Conservation (phyloP, 2,797 vertebrate genomes). For the Tinamus major region DNA sequence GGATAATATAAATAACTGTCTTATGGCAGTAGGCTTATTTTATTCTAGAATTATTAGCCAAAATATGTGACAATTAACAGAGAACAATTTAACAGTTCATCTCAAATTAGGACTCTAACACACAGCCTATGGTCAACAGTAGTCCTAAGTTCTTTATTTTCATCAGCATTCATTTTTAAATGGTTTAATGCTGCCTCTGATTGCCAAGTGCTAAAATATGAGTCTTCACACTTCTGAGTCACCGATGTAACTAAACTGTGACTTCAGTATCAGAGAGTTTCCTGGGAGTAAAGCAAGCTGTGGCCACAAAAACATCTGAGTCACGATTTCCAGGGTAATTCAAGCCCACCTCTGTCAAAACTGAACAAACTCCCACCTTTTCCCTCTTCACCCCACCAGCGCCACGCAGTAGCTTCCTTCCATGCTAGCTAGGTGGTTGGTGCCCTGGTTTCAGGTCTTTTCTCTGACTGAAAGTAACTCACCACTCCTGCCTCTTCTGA, state of each 20-base stretch:
- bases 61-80: conserved; percentile 20
- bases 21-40: not conserved
- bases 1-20: conserved; percentile 26
- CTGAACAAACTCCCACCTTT: conserved; percentile 75
- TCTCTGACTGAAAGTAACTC: conserved; percentile 44
- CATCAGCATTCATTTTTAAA: conserved; percentile 83
- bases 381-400: conserved; percentile 36
- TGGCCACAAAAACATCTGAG: conserved; percentile 85
- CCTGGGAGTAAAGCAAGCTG: conserved; percentile 87
- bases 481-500: conserved; percentile 23
- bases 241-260: conserved; percentile 92
- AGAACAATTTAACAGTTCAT: conserved; percentile 58
- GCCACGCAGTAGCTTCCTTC: conserved; percentile 23
- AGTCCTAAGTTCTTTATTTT: conserved; percentile 72
- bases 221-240: conserved; percentile 98
- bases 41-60: conserved; percentile 47
- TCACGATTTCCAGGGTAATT: conserved; percentile 90
- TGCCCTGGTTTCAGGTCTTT: not conserved
- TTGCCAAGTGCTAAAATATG: conserved; percentile 95
- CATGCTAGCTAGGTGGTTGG: not conserved
- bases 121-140: conserved; percentile 61
- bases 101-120: conserved; percentile 68
- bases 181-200: conserved; percentile 85
- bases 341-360: conserved; percentile 88
- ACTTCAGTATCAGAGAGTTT: conserved; percentile 87